Evolutionary conservation across 1,140 invertebrate species (phyloP), one percentile per base, ranked within the genome.

Genomic region (Nebria ingens): DNA sequence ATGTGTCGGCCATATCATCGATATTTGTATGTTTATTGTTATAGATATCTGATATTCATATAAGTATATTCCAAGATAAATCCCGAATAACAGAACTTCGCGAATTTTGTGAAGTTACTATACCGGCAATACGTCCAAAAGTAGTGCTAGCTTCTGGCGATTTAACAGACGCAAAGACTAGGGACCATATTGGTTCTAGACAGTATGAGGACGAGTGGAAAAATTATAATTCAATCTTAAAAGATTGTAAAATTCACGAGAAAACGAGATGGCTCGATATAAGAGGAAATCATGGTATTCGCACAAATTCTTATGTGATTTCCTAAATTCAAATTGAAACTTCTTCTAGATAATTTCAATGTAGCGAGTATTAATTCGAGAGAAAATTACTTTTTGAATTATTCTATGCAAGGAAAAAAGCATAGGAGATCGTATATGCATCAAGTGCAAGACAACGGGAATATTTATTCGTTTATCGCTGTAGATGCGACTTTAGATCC

Each of bases 271-370:
- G 92, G 91, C 73, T 96, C 45, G 93, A 96, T 74, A 86, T 94
- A 56, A 77, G 92, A 72, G 93, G 93, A 70, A 97, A 97, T 79
- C 93, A 97, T 83, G 93, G 91, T 93, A 76, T 68, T 62, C 59
- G 50, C 56, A 23, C 29, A 34, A 56, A 17, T 13, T 13, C 25
- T 13, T 13, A 4, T 6, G 25, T 6, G 13, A 29, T 29, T 6
- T 29, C 13, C 13, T 29, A 6, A 29, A 29, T 29, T 29, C 4
- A 29, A 29, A 29, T 6, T 29, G 13, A 29, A 29, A 6, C 13
- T 6, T 45, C 4, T 81, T 84, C 23, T 73, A 94, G 91, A 96
- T 81, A 91, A 92, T 70, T 95, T 95, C 73, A 89, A 93, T 73
- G 85, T 93, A 34, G 75, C 82, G 50, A 73, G 79, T 60, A 66